Conservation (phyloP, 64 coral and sea anemone species). For the Platygyra sinensis region DNA sequence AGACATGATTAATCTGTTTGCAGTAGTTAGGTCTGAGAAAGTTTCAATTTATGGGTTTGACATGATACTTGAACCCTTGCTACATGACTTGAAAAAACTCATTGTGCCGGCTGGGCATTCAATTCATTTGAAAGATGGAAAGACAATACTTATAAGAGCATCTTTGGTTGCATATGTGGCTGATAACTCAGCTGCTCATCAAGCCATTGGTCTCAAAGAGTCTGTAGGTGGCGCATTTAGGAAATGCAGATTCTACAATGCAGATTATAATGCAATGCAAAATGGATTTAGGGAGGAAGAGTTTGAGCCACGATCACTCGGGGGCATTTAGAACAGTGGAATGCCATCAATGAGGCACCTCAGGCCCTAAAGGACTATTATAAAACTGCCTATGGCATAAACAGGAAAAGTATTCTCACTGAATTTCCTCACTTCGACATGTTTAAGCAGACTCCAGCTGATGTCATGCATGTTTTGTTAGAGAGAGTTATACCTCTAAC, state of each 20-base stretch:
- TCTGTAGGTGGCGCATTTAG: slow-evolving; percentile 60
- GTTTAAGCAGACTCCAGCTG: too few relatives aligned
- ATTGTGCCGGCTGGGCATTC: neutral
- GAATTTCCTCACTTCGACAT: too few relatives aligned
- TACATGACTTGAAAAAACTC: slow-evolving; percentile 33
- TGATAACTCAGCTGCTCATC: slow-evolving; percentile 55
- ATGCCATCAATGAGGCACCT: too few relatives aligned
- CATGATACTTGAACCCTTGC: slow-evolving; percentile 25
- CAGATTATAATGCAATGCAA: slow-evolving; percentile 57
- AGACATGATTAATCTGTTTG: slow-evolving; percentile 29
- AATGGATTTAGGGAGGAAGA: too few relatives aligned
- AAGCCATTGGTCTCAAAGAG: slow-evolving; percentile 65
- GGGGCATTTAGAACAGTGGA: too few relatives aligned
- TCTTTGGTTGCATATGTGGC: slow-evolving; percentile 41
- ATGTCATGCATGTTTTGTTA: too few relatives aligned
- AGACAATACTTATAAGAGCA: slow-evolving; percentile 1
- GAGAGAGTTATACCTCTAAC: too few relatives aligned
- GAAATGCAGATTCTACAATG: slow-evolving; percentile 64
- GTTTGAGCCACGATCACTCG: too few relatives aligned
- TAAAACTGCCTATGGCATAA: too few relatives aligned
- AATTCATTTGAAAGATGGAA: slow-evolving; percentile 32
- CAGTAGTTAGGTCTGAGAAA: slow-evolving; percentile 36
- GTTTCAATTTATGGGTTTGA: slow-evolving; percentile 63
- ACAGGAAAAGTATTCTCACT: too few relatives aligned
- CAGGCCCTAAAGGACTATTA: too few relatives aligned